Conservation (phyloP, 2,113 vertebrate genomes). For the Zeus faber region DNA sequence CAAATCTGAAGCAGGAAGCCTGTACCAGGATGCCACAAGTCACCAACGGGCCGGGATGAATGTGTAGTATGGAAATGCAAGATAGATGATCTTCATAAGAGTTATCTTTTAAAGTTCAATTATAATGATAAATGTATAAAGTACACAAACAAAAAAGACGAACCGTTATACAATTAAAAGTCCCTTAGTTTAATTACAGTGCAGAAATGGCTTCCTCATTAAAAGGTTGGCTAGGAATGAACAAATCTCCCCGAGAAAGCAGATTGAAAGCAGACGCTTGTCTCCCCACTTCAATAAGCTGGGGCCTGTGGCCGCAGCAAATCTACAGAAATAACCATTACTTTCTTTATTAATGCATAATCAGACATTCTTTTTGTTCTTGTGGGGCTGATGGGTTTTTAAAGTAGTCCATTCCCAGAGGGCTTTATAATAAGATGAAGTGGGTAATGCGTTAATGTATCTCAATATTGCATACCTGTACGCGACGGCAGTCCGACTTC, state of each 20-base stretch:
- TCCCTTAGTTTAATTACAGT: too few relatives aligned
- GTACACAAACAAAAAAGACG: too few relatives aligned
- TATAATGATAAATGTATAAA: too few relatives aligned
- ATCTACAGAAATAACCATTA: constrained; percentile 21
- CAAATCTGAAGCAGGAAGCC: background rate
- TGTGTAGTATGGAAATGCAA: too few relatives aligned
- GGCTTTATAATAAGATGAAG: constrained; percentile 23
- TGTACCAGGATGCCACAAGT: background rate
- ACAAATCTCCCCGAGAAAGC: too few relatives aligned
- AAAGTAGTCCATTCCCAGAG: constrained; percentile 23
- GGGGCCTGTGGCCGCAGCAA: background rate
- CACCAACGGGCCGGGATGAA: background rate
- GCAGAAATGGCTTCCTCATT: too few relatives aligned
- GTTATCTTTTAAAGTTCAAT: too few relatives aligned
- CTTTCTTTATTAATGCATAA: constrained; percentile 15
- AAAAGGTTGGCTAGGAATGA: too few relatives aligned
- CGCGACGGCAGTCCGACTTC: constrained; percentile 30
- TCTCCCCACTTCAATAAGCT: constrained; percentile 19
- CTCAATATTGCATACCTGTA: constrained; percentile 22
- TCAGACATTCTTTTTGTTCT: constrained; percentile 3
- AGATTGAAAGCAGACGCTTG: constrained; percentile 15
- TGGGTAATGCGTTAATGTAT: constrained; percentile 27
- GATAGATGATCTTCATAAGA: too few relatives aligned
- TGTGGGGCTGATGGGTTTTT: constrained; percentile 8
- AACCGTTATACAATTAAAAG: too few relatives aligned